A percentile compares a stretch with the other conserved stretches of the same genome.
These are phyloP conservation scores for Pocillopora grandis DNA, from an alignment of 92 coral and sea anemone genomes.

Conservation along the genomic window DNA sequence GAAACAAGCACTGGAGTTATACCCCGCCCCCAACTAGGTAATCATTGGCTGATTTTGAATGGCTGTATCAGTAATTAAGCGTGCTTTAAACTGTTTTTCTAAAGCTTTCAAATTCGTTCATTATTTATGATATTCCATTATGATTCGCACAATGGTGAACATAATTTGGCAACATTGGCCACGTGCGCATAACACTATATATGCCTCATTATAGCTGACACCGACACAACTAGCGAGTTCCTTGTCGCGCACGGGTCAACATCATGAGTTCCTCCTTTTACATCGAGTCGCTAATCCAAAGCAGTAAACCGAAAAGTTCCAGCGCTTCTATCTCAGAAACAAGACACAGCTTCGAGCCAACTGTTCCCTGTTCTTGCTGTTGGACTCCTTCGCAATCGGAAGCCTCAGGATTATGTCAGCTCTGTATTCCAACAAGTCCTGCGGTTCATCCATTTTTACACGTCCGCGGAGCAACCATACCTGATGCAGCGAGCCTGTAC, in stretches of 20 bases:
- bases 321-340: slow-evolving; percentile 67
- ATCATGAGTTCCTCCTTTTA: slow-evolving; percentile 92
- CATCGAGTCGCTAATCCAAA: slow-evolving; percentile 97
- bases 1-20: slow-evolving; percentile 6
- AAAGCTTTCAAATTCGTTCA: slow-evolving; percentile 90
- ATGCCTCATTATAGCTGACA: slow-evolving; percentile 46
- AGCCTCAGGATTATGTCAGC: slow-evolving; percentile 85
- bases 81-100: slow-evolving; percentile 92
- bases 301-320: slow-evolving; percentile 74
- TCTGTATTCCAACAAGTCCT: slow-evolving; percentile 87
- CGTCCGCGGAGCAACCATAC: slow-evolving; percentile 86
- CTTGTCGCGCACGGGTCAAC: slow-evolving; percentile 38
- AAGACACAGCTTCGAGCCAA: slow-evolving; percentile 74
- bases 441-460: slow-evolving; percentile 84
- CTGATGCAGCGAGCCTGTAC: slow-evolving; percentile 70
- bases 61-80: slow-evolving; percentile 85
- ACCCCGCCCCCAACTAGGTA: slow-evolving; percentile 62
- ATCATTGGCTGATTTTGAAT: slow-evolving; percentile 49
- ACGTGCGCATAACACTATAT: slow-evolving; percentile 75
- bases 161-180: slow-evolving; percentile 75
- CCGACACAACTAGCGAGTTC: slow-evolving; percentile 52
- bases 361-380: slow-evolving; percentile 95
- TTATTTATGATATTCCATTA: slow-evolving; percentile 95
- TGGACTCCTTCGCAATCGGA: slow-evolving; percentile 98
- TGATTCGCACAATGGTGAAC: slow-evolving; percentile 87